Percentiles rank a stretch among this genome's conserved stretches.
Evolutionary conservation across 2,888 invertebrate species (phyloP).

Genomic region (Exocentrus adspersus): DNA sequence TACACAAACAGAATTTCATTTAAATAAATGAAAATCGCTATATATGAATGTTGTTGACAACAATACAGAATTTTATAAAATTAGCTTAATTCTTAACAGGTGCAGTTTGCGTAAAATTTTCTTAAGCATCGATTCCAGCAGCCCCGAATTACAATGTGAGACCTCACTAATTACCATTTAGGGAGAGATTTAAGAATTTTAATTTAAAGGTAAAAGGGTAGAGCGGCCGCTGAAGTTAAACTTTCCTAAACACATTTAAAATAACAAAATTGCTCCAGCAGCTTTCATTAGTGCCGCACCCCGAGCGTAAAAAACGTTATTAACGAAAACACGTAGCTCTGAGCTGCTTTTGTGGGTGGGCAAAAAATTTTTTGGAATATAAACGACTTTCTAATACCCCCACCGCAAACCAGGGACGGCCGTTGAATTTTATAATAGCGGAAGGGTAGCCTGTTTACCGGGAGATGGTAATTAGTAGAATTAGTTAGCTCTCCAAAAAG

Average conservation of each 20-base stretch:
- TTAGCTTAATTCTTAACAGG: background rate
- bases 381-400: constrained; percentile 27
- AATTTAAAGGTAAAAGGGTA: constrained; percentile 33
- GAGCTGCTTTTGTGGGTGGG: constrained; percentile 21
- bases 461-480: background rate
- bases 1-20: background rate
- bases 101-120: background rate
- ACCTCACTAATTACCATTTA: constrained; percentile 28
- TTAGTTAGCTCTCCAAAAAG: too few species aligned
- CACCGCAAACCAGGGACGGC: constrained; percentile 6
- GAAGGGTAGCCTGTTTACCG: background rate
- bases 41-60: too few species aligned
- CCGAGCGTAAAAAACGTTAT: constrained; percentile 43
- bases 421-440: background rate
- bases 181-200: constrained; percentile 30
- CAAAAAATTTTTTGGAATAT: constrained; percentile 26
- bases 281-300: constrained; percentile 41
- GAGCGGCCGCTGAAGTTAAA: constrained; percentile 16
- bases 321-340: constrained; percentile 38
- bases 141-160: constrained; percentile 10
- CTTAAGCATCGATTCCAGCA: background rate
- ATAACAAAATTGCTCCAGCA: constrained; percentile 33
- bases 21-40: background rate
- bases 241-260: constrained; percentile 34
- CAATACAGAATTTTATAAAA: too few species aligned